phyloP scores from a whole-genome alignment of 2,888 invertebrate species.

The Phaedon cochleariae region DNA sequence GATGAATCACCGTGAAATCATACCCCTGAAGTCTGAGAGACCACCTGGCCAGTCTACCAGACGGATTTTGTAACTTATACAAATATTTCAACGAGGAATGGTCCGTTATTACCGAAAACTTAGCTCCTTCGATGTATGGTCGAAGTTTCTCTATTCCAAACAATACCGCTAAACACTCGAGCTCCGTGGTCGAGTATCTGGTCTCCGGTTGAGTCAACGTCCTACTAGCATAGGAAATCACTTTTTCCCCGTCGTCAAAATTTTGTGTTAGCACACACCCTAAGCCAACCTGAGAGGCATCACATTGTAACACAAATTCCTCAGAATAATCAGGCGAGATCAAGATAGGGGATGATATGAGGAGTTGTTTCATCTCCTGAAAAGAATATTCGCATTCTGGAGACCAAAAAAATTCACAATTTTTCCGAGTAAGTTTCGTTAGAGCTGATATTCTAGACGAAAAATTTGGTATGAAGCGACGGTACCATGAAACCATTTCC shows the following conservation, averaged over 20 bases:
- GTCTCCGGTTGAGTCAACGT: conserved; percentile 31
- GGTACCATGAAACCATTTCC: conserved; percentile 41
- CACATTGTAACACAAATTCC: conserved; percentile 35
- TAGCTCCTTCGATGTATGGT: conserved; percentile 37
- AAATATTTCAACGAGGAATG: conserved; percentile 36
- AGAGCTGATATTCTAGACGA: conserved; percentile 29
- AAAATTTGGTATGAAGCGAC: conserved; percentile 40
- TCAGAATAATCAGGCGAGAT: not conserved
- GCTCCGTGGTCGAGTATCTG: conserved; percentile 36
- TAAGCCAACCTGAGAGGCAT: conserved; percentile 33
- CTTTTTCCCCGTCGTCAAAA: conserved; percentile 25
- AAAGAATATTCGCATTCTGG: conserved; percentile 25
- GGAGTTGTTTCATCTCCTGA: conserved; percentile 19
- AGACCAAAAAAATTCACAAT: conserved; percentile 30
- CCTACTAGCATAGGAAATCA: conserved; percentile 35
- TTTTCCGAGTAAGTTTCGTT: conserved; percentile 29
- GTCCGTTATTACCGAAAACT: conserved; percentile 40
- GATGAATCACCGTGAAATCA: conserved; percentile 22
- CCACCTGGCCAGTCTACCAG: conserved; percentile 33
- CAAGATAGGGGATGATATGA: not conserved
- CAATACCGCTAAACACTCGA: conserved; percentile 40
- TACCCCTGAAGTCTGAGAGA: conserved; percentile 18
- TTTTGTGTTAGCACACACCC: conserved; percentile 35
- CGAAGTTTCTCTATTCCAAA: conserved; percentile 43
- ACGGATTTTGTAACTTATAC: conserved; percentile 31